Conservation (phyloP, 2,113 vertebrate species). For the Lasiurus cinereus region DNA sequence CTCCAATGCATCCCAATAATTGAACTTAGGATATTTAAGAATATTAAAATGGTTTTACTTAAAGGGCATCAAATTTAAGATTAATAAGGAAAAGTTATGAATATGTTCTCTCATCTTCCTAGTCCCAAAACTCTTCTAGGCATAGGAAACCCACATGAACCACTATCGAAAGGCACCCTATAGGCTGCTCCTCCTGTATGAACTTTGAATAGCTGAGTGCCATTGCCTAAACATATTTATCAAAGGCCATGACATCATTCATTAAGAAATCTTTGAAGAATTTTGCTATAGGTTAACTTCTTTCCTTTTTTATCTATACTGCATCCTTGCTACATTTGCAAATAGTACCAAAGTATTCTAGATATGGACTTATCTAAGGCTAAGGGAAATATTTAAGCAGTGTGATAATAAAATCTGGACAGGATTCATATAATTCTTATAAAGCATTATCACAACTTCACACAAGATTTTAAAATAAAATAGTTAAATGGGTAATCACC, state of each 20-base stretch:
- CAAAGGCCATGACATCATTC: background rate
- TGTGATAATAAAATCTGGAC: background rate
- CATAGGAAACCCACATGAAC: background rate
- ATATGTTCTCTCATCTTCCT: background rate
- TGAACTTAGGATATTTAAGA: background rate
- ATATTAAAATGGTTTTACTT: background rate
- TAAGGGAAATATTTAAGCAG: background rate
- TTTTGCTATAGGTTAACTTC: background rate
- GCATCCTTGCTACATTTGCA: background rate
- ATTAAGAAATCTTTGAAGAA: slow-evolving; percentile 17
- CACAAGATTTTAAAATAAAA: slow-evolving; percentile 35
- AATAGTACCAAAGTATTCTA: background rate
- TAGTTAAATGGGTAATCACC: background rate
- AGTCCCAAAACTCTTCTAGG: background rate
- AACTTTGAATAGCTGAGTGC: background rate
- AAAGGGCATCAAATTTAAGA: background rate
- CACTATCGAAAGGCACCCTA: background rate
- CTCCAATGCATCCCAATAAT: too few relatives aligned
- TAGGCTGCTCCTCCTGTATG: background rate
- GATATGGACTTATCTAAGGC: background rate
- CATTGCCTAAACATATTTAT: background rate
- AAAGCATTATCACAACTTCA: background rate
- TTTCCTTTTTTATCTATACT: background rate
- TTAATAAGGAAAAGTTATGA: background rate
- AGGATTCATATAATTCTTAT: background rate